These are phyloP conservation scores for Sebastes kiyomatsui DNA, from an alignment of 2,797 vertebrate species.

Conservation along the genomic window DNA sequence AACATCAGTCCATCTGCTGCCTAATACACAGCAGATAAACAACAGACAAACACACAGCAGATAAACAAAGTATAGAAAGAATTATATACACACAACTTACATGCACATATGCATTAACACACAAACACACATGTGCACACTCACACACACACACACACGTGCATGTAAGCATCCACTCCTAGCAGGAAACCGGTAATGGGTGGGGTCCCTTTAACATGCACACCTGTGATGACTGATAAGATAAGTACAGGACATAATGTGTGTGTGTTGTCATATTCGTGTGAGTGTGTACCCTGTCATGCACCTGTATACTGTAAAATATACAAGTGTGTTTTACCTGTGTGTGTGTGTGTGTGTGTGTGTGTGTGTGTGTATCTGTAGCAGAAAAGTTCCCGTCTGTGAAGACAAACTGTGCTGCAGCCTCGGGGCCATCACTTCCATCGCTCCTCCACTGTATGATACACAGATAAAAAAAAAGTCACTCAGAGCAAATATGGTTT, in stretches of 20 bases:
- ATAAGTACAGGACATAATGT: constrained; percentile 26
- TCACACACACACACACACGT: not conserved
- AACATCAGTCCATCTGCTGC: not conserved
- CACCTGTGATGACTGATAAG: constrained; percentile 67
- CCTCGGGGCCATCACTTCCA: not conserved
- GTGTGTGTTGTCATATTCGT: constrained; percentile 7
- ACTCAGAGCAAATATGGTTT: constrained; percentile 43
- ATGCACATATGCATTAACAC: not conserved
- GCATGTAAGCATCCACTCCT: not conserved
- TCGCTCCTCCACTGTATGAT: not conserved
- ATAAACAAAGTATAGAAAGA: not conserved
- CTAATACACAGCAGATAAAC: not conserved
- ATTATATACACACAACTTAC: not conserved
- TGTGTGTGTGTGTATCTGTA: constrained; percentile 1
- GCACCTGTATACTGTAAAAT: constrained; percentile 5
- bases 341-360: not conserved
- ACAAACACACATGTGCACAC: not conserved
- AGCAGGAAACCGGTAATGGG: constrained; percentile 45
- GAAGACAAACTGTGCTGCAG: not conserved
- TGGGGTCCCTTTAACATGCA: constrained; percentile 17
- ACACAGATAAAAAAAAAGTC: constrained; percentile 6
- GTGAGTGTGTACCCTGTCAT: not conserved
- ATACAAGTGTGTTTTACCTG: not conserved
- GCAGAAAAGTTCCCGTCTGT: not conserved
- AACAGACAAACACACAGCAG: not conserved